Conservation (phyloP, 1,140 invertebrate genomes). For the Scaptomyza montana region DNA sequence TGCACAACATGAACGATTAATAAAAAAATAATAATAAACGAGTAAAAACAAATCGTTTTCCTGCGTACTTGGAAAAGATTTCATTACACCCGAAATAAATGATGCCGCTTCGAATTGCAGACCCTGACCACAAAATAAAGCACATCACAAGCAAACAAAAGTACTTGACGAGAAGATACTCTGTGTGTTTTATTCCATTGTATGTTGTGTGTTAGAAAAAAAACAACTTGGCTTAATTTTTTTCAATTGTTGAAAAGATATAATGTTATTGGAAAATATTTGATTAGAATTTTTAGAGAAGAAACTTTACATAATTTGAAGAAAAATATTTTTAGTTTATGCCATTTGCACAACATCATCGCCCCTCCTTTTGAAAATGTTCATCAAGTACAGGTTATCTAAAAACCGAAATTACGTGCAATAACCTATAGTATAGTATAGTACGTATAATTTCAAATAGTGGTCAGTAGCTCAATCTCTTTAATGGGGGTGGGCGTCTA, state of each 20-base stretch:
- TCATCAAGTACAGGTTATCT: neutral
- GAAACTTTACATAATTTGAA: neutral
- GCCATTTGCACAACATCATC: no score
- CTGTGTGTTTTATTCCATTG: neutral
- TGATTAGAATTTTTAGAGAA: neutral
- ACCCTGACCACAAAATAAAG: conserved; percentile 36
- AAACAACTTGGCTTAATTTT: no score
- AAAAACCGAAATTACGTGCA: conserved; percentile 32
- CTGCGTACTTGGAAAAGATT: conserved; percentile 46
- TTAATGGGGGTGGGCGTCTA: conserved; percentile 18
- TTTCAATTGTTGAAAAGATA: neutral
- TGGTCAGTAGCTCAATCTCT: neutral
- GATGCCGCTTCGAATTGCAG: conserved; percentile 62
- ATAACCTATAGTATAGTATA: conserved; percentile 16
- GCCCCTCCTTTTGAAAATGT: neutral
- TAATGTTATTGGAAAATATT: no score
- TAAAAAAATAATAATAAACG: conserved; percentile 17
- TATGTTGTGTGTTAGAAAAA: no score
- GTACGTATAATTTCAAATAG: conserved; percentile 9
- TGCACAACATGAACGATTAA: neutral
- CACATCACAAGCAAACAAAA: conserved; percentile 10
- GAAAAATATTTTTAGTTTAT: no score
- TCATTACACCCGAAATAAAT: conserved; percentile 65
- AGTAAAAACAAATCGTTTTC: conserved; percentile 27
- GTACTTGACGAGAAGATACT: neutral